Evolutionary conservation across 2,797 vertebrate species (phyloP).

Genomic region (Betta splendens): DNA sequence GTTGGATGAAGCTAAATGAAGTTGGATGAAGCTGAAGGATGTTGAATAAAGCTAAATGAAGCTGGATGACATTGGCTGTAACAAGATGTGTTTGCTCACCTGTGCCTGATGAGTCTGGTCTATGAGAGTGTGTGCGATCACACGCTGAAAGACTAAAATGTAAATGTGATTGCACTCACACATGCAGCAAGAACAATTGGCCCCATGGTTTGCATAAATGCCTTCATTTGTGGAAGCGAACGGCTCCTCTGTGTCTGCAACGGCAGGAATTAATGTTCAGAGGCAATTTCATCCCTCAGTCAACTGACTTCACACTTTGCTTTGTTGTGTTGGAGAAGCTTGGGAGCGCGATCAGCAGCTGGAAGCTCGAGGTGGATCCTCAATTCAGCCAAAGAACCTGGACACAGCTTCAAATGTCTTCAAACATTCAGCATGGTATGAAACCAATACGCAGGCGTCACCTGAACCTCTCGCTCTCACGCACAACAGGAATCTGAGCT

Average conservation of each 20-base stretch:
- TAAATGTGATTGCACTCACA: slow-evolving; percentile 56
- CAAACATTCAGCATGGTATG: not conserved
- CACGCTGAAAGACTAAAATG: slow-evolving; percentile 31
- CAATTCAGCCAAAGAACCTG: no score
- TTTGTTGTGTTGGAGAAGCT: not conserved
- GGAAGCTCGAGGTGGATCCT: not conserved
- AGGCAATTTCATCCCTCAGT: slow-evolving; percentile 31
- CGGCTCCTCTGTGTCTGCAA: slow-evolving; percentile 14
- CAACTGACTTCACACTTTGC: slow-evolving; percentile 7
- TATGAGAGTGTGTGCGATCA: slow-evolving; percentile 10
- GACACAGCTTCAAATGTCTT: not conserved
- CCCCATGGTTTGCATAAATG: slow-evolving; percentile 35
- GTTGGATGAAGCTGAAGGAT: no score
- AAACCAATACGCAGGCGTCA: slow-evolving; percentile 9
- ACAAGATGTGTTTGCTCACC: slow-evolving; percentile 36
- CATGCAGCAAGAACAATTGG: slow-evolving; percentile 41
- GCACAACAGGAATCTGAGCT: slow-evolving; percentile 1
- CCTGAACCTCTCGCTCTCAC: slow-evolving; percentile 17
- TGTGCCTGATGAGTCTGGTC: slow-evolving; percentile 23
- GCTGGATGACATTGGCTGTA: no score
- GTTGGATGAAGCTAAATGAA: no score
- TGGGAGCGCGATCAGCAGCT: not conserved
- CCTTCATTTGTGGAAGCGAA: slow-evolving; percentile 23
- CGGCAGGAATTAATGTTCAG: slow-evolving; percentile 27
- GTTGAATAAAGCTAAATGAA: no score